Evolutionary conservation across 2,888 invertebrate genomes (phyloP), one percentile per base, ranked within the genome.

Genomic region (Eremobia ochroleuca): DNA sequence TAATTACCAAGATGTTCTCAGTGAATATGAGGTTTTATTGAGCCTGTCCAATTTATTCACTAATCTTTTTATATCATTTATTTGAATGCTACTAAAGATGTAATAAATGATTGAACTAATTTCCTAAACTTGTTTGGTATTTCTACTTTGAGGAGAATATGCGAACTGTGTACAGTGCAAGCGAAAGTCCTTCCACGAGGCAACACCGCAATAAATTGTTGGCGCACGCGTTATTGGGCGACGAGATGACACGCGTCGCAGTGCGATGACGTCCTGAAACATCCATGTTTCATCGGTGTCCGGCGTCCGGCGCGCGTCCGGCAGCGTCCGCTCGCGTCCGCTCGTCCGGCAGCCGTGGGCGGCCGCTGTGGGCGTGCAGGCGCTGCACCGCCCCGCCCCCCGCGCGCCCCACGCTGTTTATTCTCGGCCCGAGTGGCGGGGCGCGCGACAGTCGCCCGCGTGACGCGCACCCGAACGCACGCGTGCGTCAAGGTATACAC

Each of bases 331-430:
- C 84, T 85, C 84, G 87, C 85, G 88, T 87, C 89, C 91, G 91
- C 83, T 85, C 85, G 88, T 88, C 89, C 91, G 91, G 90, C 89
- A 84, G 82, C 91, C 92, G 94, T 94, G 95, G 94, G 95, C 94
- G 95, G 94, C 94, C 94, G 92, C 92, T 91, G 95, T 95, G 96
- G 96, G 96, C 96, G 96, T 96, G 96, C 96, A 96, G 93, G 93
- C 94, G 94, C 92, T 92, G 93, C 93, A 92, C 92, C 92, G 92
- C 92, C 92, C 94, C 93, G 92, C 93, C 91, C 92, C 92, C 92
- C 93, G 92, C 94, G 87, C 88, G 91, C 92, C 93, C 93, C 94
- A 92, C 94, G 92, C 94, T 95, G 96, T 95, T 95, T 96, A 96
- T 96, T 96, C 96, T 95, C 94, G 94, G 93, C 93, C 92, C 94